A percentile compares a stretch with the other conserved stretches of the same genome.
Conservation (phyloP, 1,140 invertebrate species). For the Bombyx mori region DNA sequence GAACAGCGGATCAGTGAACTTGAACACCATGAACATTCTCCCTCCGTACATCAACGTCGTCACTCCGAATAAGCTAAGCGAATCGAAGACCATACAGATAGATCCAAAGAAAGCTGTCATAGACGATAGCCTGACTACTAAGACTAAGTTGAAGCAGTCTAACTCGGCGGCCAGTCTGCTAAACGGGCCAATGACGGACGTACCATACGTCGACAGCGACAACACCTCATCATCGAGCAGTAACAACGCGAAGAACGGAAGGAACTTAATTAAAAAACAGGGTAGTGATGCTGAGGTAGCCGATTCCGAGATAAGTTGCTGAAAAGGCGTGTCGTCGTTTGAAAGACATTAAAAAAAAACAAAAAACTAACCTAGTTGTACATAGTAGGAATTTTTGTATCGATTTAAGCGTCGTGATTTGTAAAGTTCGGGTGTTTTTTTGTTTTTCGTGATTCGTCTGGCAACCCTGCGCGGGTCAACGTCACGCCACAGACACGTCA, state of each 20-base stretch:
- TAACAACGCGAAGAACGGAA: conserved; percentile 39
- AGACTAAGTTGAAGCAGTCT: conserved; percentile 44
- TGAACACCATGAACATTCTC: conserved; percentile 63
- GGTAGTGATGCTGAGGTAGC: conserved; percentile 56
- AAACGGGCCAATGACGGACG: conserved; percentile 65
- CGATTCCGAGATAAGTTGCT: conserved; percentile 59
- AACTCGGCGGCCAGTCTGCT: conserved; percentile 60
- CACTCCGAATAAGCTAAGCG: conserved; percentile 61
- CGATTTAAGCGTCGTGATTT: not conserved
- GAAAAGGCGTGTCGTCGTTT: conserved; percentile 26
- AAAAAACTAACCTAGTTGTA: conserved; percentile 6
- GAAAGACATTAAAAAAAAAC: not conserved
- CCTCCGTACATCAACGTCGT: conserved; percentile 66
- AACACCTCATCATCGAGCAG: conserved; percentile 51
- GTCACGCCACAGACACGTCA: too few relatives aligned
- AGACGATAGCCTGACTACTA: conserved; percentile 44
- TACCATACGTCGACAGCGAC: conserved; percentile 66
- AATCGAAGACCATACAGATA: conserved; percentile 65
- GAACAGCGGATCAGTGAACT: conserved; percentile 64
- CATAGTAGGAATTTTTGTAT: conserved; percentile 14
- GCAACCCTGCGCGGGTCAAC: too few relatives aligned
- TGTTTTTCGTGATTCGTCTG: too few relatives aligned
- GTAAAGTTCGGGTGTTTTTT: not conserved
- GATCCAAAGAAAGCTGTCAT: conserved; percentile 68
- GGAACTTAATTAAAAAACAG: conserved; percentile 39